These are phyloP conservation scores for Creontiades dilutus DNA, from an alignment of 2,888 invertebrate genomes.

Conservation along the genomic window DNA sequence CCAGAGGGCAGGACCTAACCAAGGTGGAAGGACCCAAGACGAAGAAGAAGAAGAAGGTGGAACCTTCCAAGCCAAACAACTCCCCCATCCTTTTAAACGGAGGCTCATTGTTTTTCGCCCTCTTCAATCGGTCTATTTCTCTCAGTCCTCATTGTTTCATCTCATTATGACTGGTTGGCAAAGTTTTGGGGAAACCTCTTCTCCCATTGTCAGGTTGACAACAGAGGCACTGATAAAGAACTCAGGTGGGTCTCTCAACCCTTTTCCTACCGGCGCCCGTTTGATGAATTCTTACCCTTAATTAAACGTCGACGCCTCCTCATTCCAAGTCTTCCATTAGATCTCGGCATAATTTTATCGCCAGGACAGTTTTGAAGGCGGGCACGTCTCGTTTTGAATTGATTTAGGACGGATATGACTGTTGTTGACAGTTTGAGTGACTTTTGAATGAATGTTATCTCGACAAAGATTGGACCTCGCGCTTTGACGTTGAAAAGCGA, in stretches of 20 bases:
- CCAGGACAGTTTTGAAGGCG: slow-evolving; percentile 26
- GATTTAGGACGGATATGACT: slow-evolving; percentile 37
- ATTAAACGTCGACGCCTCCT: slow-evolving; percentile 70
- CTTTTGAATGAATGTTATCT: slow-evolving; percentile 24
- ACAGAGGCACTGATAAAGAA: slow-evolving; percentile 66
- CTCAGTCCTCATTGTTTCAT: slow-evolving; percentile 72
- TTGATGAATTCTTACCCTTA: slow-evolving; percentile 73
- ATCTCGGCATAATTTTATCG: slow-evolving; percentile 65
- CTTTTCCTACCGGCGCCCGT: slow-evolving; percentile 59
- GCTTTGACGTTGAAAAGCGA: not conserved
- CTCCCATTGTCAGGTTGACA: slow-evolving; percentile 69
- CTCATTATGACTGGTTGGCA: slow-evolving; percentile 72
- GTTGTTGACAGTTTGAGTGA: slow-evolving; percentile 40
- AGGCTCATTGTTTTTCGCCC: slow-evolving; percentile 72
- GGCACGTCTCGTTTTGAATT: slow-evolving; percentile 3
- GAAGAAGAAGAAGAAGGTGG: slow-evolving; percentile 1
- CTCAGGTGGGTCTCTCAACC: slow-evolving; percentile 68
- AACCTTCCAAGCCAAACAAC: slow-evolving; percentile 34
- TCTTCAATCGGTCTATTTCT: slow-evolving; percentile 70
- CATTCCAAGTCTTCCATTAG: slow-evolving; percentile 60
- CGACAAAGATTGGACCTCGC: not conserved
- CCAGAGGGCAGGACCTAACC: slow-evolving; percentile 51
- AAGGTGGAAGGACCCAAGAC: slow-evolving; percentile 49
- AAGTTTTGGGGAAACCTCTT: slow-evolving; percentile 63
- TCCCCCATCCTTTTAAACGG: slow-evolving; percentile 44